Percentiles rank a stretch among this genome's conserved stretches.
These are phyloP conservation scores for Calephelis nemesis DNA, from an alignment of 1,140 invertebrate species.

Conservation along the genomic window DNA sequence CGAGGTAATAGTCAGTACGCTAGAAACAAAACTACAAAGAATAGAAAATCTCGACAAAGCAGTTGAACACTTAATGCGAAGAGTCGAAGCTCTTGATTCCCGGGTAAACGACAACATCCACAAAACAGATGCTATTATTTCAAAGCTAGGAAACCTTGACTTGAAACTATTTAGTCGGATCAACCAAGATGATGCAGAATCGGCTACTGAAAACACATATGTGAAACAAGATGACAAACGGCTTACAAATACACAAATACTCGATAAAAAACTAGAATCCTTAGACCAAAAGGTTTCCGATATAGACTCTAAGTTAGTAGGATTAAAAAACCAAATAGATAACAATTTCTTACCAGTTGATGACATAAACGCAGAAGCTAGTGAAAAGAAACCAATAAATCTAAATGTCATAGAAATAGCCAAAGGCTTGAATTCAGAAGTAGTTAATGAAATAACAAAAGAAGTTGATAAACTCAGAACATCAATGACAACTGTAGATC, in stretches of 20 bases:
- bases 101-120: conserved; percentile 90
- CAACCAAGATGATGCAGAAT: conserved; percentile 49
- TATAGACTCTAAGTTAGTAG: conserved; percentile 88
- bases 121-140: conserved; percentile 89
- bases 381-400: conserved; percentile 90
- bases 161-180: conserved; percentile 83
- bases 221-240: conserved; percentile 52
- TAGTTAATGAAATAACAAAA: conserved; percentile 86
- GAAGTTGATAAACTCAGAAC: conserved; percentile 87
- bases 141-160: conserved; percentile 86
- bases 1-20: conserved; percentile 91
- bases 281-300: conserved; percentile 90
- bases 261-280: conserved; percentile 83
- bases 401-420: conserved; percentile 89
- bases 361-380: conserved; percentile 90
- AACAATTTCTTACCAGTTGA: conserved; percentile 88
- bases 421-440: conserved; percentile 87
- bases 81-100: conserved; percentile 89
- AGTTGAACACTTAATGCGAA: conserved; percentile 90
- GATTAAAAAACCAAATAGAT: conserved; percentile 89
- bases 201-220: conserved; percentile 49
- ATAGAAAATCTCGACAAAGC: conserved; percentile 93
- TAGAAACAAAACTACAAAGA: conserved; percentile 91
- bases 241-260: conserved; percentile 61
- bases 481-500: conserved; percentile 88